Percentiles rank a stretch among this genome's conserved stretches.
These are phyloP conservation scores for Gallinago jamesoni DNA, from an alignment of 2,113 vertebrate genomes.

Conservation along the genomic window DNA sequence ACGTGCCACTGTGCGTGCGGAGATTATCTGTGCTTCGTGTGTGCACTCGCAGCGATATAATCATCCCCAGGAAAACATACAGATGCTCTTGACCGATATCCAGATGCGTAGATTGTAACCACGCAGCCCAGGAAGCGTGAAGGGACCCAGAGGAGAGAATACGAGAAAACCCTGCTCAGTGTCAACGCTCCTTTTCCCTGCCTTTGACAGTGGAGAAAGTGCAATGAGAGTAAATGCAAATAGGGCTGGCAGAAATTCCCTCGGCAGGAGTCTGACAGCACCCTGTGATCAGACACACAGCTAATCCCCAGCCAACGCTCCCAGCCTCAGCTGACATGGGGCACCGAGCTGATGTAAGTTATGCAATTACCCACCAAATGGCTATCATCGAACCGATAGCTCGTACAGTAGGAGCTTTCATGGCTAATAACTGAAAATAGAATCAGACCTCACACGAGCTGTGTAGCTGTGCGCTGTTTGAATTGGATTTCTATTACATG, in stretches of 20 bases:
- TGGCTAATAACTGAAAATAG: not conserved
- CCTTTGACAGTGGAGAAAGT: not conserved
- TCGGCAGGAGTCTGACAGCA: not conserved
- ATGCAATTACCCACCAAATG: not conserved
- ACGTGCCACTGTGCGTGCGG: not conserved
- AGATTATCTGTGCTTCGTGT: not conserved
- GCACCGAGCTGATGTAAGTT: not conserved
- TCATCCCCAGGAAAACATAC: not conserved
- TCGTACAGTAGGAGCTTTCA: constrained; percentile 14
- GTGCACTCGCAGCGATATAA: not conserved
- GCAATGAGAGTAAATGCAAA: not conserved
- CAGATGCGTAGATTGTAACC: not conserved
- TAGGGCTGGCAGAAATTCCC: not conserved
- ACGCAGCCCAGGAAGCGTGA: not conserved
- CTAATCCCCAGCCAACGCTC: not conserved
- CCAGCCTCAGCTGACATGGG: not conserved
- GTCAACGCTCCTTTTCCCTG: not conserved
- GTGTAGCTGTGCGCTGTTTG: not conserved
- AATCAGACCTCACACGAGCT: not conserved
- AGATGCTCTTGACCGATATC: not conserved
- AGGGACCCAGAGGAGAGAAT: not conserved
- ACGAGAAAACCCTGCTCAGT: not conserved
- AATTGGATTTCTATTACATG: not conserved
- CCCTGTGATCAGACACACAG: not conserved
- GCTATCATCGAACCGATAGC: not conserved